Evolutionary conservation across 2,797 vertebrate species (phyloP).

Genomic region (Cercopithecus petaurista): DNA sequence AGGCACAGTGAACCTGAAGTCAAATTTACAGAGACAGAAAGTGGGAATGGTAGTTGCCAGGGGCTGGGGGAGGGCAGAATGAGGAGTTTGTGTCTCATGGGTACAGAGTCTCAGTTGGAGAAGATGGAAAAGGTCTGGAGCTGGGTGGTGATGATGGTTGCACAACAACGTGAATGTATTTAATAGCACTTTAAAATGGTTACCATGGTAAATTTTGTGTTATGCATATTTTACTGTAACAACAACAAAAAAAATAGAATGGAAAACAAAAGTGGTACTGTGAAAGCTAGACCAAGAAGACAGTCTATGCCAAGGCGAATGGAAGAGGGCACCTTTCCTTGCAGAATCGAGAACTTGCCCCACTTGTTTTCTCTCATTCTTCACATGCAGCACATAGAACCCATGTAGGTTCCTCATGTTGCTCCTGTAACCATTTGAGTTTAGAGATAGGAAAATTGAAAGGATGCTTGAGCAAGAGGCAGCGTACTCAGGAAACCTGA

Average conservation of each 20-base stretch:
- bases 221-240: not conserved
- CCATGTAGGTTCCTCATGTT: not conserved
- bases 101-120: not conserved
- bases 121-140: not conserved
- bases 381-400: not conserved
- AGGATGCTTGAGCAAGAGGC: not conserved
- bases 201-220: not conserved
- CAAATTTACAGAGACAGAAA: not conserved
- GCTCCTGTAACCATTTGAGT: not conserved
- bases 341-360: not conserved
- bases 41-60: not conserved
- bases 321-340: not conserved
- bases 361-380: not conserved
- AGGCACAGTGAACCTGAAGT: not conserved
- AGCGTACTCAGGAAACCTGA: not conserved
- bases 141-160: too few species aligned
- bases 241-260: not conserved
- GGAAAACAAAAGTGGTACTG: not conserved
- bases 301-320: not conserved
- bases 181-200: not conserved
- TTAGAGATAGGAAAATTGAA: not conserved
- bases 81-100: not conserved
- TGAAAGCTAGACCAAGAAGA: not conserved
- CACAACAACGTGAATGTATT: not conserved
- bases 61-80: not conserved